Evolutionary conservation across 2,113 vertebrate species (phyloP).

Genomic region (Saimiri boliviensis): DNA sequence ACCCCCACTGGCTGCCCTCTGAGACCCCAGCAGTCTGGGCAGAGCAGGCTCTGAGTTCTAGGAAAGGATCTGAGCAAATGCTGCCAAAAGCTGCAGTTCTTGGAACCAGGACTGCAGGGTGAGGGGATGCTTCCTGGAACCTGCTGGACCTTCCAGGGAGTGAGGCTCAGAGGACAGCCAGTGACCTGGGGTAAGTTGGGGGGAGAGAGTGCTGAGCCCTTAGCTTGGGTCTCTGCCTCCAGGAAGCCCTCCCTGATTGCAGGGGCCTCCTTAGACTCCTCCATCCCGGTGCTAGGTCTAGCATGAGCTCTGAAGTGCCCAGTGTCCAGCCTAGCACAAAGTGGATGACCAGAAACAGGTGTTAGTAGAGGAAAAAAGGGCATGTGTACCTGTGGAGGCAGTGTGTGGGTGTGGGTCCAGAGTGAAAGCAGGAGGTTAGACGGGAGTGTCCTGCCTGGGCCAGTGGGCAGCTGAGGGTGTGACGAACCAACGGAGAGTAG

Average conservation of each 20-base stretch:
- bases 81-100: constrained; percentile 64
- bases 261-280: not conserved
- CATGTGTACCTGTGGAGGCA: not conserved
- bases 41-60: constrained; percentile 32
- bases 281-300: not conserved
- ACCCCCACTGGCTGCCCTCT: not conserved
- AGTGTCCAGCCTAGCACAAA: not conserved
- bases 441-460: not conserved
- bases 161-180: constrained; percentile 9
- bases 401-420: not conserved
- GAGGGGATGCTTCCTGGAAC: constrained; percentile 64
- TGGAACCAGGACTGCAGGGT: constrained; percentile 34
- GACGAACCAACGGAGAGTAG: not conserved
- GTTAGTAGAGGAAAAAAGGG: not conserved
- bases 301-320: not conserved
- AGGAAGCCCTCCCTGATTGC: constrained; percentile 46
- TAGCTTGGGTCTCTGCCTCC: not conserved
- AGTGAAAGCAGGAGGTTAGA: not conserved
- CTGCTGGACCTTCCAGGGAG: constrained; percentile 14
- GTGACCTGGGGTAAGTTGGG: not conserved
- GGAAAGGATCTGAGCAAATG: constrained; percentile 56
- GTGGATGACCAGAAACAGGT: not conserved
- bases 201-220: not conserved
- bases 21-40: constrained; percentile 16
- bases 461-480: not conserved